A percentile compares a stretch with the other conserved stretches of the same genome.
phyloP scores from a whole-genome alignment of 2,888 invertebrate species.

The Leucophenga maculata region DNA sequence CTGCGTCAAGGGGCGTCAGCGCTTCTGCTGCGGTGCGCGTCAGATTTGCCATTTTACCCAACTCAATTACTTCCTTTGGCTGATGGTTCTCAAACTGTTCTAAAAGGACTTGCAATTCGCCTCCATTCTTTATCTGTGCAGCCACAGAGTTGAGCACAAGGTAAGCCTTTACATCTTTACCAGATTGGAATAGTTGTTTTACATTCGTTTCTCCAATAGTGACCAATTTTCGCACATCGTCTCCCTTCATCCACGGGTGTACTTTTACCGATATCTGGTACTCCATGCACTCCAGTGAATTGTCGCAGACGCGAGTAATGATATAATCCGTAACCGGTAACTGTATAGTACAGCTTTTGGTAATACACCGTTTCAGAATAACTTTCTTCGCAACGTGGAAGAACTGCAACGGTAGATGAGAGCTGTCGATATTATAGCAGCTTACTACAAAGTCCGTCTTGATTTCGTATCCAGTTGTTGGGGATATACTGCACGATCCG shows the following conservation, averaged over 20 bases:
- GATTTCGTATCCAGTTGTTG: background rate
- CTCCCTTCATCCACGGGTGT: background rate
- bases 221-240: background rate
- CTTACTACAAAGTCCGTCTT: background rate
- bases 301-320: background rate
- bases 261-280: background rate
- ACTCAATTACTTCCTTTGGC: background rate
- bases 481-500: background rate
- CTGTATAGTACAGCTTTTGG: background rate
- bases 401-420: background rate
- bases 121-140: background rate
- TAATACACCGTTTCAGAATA: background rate
- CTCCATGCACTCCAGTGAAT: background rate
- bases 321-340: background rate
- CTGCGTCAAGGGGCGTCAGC: background rate
- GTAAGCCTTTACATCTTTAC: background rate
- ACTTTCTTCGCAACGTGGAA: background rate
- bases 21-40: background rate
- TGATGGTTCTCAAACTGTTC: background rate
- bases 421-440: background rate
- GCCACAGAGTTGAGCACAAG: conserved; percentile 1
- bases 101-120: background rate
- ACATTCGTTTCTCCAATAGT: background rate
- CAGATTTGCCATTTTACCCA: background rate
- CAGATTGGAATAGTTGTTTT: background rate